These are phyloP conservation scores for Chrysolina oricalcia DNA, from an alignment of 2,888 invertebrate species.

Conservation along the genomic window DNA sequence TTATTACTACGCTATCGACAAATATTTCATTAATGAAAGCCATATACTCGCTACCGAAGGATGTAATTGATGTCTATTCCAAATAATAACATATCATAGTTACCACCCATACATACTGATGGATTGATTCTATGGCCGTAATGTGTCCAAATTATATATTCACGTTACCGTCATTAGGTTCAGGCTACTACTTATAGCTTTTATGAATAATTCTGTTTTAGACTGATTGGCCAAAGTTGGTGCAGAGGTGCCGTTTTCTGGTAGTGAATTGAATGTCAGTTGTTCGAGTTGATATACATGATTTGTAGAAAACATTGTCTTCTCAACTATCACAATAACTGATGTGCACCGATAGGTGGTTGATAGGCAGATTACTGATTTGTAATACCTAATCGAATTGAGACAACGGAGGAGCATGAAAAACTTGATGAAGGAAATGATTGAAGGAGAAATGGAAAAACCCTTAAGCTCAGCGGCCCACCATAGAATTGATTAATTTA, in stretches of 20 bases:
- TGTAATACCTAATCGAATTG: too few species aligned
- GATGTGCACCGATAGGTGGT: too few species aligned
- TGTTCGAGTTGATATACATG: not conserved
- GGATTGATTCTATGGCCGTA: not conserved
- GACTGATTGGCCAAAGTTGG: not conserved
- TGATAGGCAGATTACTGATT: too few species aligned
- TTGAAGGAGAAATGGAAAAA: too few species aligned
- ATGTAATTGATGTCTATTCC: conserved; percentile 16
- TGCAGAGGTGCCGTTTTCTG: not conserved
- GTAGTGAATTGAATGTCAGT: not conserved
- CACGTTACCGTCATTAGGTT: not conserved
- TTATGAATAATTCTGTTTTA: conserved; percentile 7
- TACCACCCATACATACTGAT: conserved; percentile 16
- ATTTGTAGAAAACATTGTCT: too few species aligned
- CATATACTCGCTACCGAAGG: conserved; percentile 10
- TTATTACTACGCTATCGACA: not conserved
- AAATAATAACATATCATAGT: conserved; percentile 15
- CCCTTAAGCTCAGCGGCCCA: too few species aligned
- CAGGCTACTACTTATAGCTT: not conserved
- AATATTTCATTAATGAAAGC: conserved; percentile 4
- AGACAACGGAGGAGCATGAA: too few species aligned
- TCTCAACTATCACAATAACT: too few species aligned
- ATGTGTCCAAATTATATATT: conserved; percentile 20
- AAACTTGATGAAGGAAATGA: too few species aligned
- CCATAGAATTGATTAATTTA: too few species aligned